These are phyloP conservation scores for Megaleporinus macrocephalus DNA, from an alignment of 2,113 vertebrate genomes.

Conservation along the genomic window DNA sequence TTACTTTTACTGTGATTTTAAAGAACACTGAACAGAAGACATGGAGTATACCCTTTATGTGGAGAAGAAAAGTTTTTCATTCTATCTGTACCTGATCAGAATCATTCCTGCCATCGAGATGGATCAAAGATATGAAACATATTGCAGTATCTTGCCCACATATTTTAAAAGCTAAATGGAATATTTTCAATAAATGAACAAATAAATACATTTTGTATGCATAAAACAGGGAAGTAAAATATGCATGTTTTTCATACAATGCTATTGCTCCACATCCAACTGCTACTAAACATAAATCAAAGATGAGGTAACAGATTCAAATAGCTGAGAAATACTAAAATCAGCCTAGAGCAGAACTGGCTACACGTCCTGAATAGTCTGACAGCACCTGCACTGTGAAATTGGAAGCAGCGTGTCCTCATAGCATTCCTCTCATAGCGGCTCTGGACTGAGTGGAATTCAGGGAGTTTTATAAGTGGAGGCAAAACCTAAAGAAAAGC, in stretches of 20 bases:
- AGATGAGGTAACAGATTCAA: background rate
- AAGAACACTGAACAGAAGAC: too few species aligned
- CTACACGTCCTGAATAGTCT: background rate
- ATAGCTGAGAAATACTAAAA: background rate
- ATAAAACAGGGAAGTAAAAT: background rate
- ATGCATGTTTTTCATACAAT: background rate
- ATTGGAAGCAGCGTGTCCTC: background rate
- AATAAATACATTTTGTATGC: background rate
- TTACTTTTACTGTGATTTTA: too few species aligned
- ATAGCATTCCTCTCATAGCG: slow-evolving; percentile 19
- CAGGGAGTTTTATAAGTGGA: background rate
- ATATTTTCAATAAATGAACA: background rate
- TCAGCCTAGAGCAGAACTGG: background rate
- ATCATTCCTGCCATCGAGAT: too few species aligned
- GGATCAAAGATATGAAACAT: background rate
- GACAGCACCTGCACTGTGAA: slow-evolving; percentile 29
- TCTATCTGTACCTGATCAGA: too few species aligned
- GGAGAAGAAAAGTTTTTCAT: too few species aligned
- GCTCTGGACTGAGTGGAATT: background rate
- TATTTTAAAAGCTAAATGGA: background rate
- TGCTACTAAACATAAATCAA: background rate
- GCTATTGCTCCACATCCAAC: background rate
- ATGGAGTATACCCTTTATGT: too few species aligned
- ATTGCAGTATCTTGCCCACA: background rate
- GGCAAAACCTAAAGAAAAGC: slow-evolving; percentile 4